phyloP scores from a whole-genome alignment of 2,113 vertebrate genomes.

The Antennarius striatus region DNA sequence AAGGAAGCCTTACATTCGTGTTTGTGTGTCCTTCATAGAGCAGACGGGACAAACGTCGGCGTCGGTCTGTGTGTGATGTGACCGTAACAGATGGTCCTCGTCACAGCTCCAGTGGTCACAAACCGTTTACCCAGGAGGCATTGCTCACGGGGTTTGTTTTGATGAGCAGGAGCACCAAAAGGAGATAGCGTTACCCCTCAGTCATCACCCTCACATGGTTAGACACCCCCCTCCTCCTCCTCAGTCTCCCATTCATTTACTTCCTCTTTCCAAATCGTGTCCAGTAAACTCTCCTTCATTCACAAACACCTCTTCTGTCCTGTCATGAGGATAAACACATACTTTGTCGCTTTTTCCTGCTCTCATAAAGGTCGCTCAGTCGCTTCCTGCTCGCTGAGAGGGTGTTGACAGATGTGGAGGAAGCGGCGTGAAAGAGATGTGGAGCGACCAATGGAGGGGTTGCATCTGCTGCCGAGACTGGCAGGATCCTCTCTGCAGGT shows the following conservation, averaged over 20 bases:
- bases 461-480: constrained; percentile 4
- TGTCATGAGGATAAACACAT: constrained; percentile 29
- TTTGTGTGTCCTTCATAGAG: constrained; percentile 2
- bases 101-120: constrained; percentile 67
- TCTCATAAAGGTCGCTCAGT: constrained; percentile 35
- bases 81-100: constrained; percentile 75
- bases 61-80: constrained; percentile 65
- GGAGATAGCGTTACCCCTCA: constrained; percentile 75
- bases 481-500: constrained; percentile 12
- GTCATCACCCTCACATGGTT: constrained; percentile 52
- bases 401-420: constrained; percentile 67
- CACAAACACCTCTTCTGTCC: constrained; percentile 38
- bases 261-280: constrained; percentile 46
- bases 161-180: constrained; percentile 77
- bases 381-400: constrained; percentile 57
- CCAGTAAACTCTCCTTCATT: constrained; percentile 58
- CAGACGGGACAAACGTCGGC: constrained; percentile 28
- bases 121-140: constrained; percentile 80
- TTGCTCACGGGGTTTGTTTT: constrained; percentile 77
- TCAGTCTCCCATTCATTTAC: not conserved
- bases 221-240: constrained; percentile 4
- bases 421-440: constrained; percentile 41
- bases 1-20: not conserved
- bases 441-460: constrained; percentile 6
- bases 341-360: constrained; percentile 36